Evolutionary conservation across 2,113 vertebrate species (phyloP).

Genomic region (Crotalus tigris): DNA sequence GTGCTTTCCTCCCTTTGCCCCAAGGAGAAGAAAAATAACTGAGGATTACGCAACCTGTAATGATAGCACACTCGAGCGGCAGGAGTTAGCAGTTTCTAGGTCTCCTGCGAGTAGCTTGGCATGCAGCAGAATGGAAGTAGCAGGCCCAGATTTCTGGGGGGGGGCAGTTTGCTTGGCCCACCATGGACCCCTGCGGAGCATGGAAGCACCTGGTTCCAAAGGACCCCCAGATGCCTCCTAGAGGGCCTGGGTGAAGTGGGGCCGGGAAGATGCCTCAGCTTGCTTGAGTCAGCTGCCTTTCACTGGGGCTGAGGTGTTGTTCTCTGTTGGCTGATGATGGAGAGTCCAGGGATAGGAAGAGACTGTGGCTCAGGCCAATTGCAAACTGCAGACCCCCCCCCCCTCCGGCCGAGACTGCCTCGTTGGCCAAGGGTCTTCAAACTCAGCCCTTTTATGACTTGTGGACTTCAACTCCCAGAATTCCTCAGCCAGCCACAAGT

Average conservation of each 20-base stretch:
- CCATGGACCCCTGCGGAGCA: background rate
- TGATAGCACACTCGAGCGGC: background rate
- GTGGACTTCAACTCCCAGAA: too few relatives aligned
- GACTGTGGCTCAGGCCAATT: background rate
- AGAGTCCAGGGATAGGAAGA: background rate
- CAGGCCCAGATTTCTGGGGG: background rate
- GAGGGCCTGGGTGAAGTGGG: background rate
- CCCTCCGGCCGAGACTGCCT: background rate
- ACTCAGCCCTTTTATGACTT: too few relatives aligned
- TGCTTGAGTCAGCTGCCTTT: background rate
- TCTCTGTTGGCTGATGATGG: background rate
- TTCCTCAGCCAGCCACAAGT: too few relatives aligned
- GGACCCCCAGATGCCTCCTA: background rate
- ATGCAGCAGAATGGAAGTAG: background rate
- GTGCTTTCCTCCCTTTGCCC: background rate
- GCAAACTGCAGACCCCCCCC: background rate
- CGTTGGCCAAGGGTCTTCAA: too few relatives aligned
- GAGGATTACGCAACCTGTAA: background rate
- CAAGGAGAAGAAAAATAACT: background rate
- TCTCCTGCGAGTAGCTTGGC: background rate
- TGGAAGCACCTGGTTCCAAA: background rate
- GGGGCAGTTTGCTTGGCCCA: background rate
- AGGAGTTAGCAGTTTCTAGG: background rate
- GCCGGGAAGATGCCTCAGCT: background rate
- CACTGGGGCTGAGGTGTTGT: background rate